Percentiles rank a stretch among this genome's conserved stretches.
Conservation (phyloP, 2,113 vertebrate species). For the Notarius quadriscutis region DNA sequence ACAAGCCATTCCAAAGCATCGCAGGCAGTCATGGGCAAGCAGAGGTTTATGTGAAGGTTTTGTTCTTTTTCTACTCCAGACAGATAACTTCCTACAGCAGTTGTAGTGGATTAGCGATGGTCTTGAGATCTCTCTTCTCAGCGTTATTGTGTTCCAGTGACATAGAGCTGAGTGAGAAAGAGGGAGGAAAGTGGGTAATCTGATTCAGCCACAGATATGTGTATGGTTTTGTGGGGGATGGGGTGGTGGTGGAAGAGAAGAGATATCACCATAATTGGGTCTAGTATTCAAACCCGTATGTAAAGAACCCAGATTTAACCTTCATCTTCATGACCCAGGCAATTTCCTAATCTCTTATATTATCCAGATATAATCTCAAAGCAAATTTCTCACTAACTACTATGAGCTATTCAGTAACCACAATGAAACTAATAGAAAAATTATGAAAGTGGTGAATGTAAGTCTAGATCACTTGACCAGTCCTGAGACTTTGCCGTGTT, state of each 20-base stretch:
- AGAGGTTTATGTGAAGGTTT: not conserved
- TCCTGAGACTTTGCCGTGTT: not conserved
- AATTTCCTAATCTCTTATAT: not conserved
- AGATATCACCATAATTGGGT: slow-evolving; percentile 22
- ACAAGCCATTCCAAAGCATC: not conserved
- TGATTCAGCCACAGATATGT: slow-evolving; percentile 16
- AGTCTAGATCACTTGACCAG: not conserved
- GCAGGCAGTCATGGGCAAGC: not conserved
- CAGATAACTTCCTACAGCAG: not conserved
- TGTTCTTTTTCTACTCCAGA: not conserved
- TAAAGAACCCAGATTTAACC: not conserved
- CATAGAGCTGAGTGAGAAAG: slow-evolving; percentile 52
- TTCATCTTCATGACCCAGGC: not conserved
- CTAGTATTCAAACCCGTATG: not conserved
- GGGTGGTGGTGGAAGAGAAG: not conserved
- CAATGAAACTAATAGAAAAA: not conserved
- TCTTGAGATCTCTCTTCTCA: slow-evolving; percentile 9
- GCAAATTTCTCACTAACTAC: not conserved
- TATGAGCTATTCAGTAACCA: not conserved
- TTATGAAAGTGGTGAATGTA: not conserved
- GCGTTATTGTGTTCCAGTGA: slow-evolving; percentile 64
- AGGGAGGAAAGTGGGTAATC: not conserved
- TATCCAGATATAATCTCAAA: not conserved
- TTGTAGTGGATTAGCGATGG: slow-evolving; percentile 48
- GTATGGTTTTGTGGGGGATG: not conserved